Evolutionary conservation across 2,888 invertebrate species (phyloP).

Genomic region (Melitaea athalia): DNA sequence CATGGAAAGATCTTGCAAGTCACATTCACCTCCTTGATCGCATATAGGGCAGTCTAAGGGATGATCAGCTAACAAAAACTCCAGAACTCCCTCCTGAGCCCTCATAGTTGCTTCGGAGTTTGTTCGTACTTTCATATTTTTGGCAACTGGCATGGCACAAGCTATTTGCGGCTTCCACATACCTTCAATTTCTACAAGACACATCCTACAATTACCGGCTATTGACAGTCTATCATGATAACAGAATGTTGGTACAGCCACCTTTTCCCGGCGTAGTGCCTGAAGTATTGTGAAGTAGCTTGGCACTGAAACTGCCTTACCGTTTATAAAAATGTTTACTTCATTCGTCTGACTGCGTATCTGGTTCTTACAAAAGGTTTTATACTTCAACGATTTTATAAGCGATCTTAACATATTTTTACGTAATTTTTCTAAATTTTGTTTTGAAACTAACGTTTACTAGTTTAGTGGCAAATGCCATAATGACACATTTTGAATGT

Average conservation of each 20-base stretch:
- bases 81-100: slow-evolving; percentile 92
- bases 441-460: not conserved
- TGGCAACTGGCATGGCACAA: slow-evolving; percentile 98
- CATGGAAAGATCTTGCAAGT: slow-evolving; percentile 98
- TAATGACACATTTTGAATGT: no score
- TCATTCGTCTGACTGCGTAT: slow-evolving; percentile 42
- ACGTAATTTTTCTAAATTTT: not conserved
- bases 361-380: slow-evolving; percentile 40
- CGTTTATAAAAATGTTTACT: slow-evolving; percentile 95
- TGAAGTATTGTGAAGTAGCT: slow-evolving; percentile 97
- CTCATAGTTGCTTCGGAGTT: slow-evolving; percentile 91
- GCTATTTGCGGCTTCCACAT: slow-evolving; percentile 98
- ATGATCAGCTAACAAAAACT: slow-evolving; percentile 98
- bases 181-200: slow-evolving; percentile 98
- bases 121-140: slow-evolving; percentile 98
- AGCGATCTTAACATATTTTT: slow-evolving; percentile 53
- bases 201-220: slow-evolving; percentile 99
- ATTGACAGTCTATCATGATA: slow-evolving; percentile 98
- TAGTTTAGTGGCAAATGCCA: not conserved
- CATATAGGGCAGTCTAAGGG: slow-evolving; percentile 99
- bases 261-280: slow-evolving; percentile 54
- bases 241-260: slow-evolving; percentile 93
- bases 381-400: slow-evolving; percentile 46
- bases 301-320: slow-evolving; percentile 93
- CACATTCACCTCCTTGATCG: slow-evolving; percentile 97